Conservation (phyloP, 92 coral and sea anemone species). For the Phenganax subtilis region DNA sequence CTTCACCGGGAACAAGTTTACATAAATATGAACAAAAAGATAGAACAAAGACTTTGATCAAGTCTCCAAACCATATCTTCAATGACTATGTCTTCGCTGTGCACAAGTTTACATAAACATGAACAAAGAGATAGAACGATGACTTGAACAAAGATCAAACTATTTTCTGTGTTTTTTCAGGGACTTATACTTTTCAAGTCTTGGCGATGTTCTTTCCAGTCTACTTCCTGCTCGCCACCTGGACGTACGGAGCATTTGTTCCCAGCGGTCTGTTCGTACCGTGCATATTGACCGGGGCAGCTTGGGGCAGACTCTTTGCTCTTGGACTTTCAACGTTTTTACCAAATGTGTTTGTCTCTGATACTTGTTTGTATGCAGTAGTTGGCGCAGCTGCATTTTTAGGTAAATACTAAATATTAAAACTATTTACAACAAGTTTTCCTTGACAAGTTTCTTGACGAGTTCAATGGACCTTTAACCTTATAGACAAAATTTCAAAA, state of each 20-base stretch:
- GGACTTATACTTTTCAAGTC: constrained; percentile 47
- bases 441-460: no score
- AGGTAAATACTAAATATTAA: constrained; percentile 44
- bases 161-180: constrained; percentile 36
- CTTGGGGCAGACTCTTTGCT: constrained; percentile 95
- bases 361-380: constrained; percentile 76
- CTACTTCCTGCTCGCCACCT: constrained; percentile 82
- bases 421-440: no score
- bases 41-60: no score
- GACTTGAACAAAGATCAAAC: no score
- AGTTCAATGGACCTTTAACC: no score
- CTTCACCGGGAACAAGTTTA: no score
- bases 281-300: constrained; percentile 90
- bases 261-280: constrained; percentile 98
- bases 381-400: constrained; percentile 93
- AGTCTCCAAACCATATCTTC: no score
- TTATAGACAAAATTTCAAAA: no score
- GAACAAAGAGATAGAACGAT: no score
- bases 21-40: no score
- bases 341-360: constrained; percentile 62
- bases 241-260: constrained; percentile 93
- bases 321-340: constrained; percentile 50
- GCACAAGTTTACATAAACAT: no score
- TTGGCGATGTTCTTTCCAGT: constrained; percentile 73
- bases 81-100: no score